Conservation (phyloP, 2,113 vertebrate species). For the Uria aalge region DNA sequence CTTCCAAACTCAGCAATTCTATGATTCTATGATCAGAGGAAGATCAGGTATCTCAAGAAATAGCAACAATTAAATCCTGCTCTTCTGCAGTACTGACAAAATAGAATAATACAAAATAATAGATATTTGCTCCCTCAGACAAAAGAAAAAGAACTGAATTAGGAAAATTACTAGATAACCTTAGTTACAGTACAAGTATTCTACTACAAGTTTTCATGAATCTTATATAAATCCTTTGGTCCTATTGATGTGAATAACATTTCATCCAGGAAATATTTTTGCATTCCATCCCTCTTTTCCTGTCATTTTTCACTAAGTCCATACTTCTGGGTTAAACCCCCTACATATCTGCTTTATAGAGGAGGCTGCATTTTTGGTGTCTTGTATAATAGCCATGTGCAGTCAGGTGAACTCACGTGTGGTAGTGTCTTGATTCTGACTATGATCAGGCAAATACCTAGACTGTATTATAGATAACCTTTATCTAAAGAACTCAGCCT, state of each 20-base stretch:
- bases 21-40: neutral
- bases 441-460: neutral
- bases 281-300: neutral
- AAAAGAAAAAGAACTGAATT: neutral
- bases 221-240: neutral
- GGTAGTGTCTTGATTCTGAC: neutral
- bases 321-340: neutral
- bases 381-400: neutral
- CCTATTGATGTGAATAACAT: neutral
- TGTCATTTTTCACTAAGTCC: neutral
- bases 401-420: neutral
- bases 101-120: neutral
- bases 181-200: neutral
- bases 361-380: neutral
- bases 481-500: neutral
- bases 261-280: neutral
- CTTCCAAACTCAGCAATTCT: no score
- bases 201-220: neutral
- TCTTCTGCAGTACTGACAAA: neutral
- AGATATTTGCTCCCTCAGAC: neutral
- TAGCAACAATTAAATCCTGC: neutral
- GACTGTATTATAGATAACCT: neutral
- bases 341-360: neutral
- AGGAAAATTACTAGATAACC: neutral
- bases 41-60: neutral